These are phyloP conservation scores for Spongilla lacustris DNA, from an alignment of 37 sponge, comb jelly and placozoan genomes.

Conservation along the genomic window DNA sequence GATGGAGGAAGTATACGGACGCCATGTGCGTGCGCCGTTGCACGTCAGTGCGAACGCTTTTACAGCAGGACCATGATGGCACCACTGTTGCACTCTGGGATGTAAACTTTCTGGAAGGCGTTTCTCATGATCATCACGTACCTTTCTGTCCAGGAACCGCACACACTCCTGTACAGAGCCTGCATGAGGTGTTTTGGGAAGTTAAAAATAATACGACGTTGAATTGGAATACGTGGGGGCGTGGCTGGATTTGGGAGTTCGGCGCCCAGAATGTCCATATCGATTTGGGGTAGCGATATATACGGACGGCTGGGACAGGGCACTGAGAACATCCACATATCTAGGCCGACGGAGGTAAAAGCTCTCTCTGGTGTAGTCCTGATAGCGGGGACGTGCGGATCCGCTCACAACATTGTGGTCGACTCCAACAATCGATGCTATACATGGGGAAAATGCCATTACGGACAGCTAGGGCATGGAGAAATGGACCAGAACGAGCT, in stretches of 20 bases:
- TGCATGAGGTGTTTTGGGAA: background rate
- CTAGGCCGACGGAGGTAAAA: conserved; percentile 27
- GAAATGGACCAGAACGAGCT: conserved; percentile 70
- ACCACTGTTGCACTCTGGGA: background rate
- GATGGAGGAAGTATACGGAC: background rate
- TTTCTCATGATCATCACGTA: background rate
- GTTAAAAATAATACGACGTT: background rate
- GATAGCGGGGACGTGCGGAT: conserved; percentile 31
- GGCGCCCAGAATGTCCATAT: conserved; percentile 38
- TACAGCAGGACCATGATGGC: background rate
- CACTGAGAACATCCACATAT: conserved; percentile 55
- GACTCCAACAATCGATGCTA: conserved; percentile 41
- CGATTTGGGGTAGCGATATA: conserved; percentile 81
- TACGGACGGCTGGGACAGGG: conserved; percentile 76
- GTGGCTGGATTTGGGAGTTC: background rate
- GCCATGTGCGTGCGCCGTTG: background rate
- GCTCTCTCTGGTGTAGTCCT: conserved; percentile 12
- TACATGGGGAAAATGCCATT: conserved; percentile 84
- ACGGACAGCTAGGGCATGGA: conserved; percentile 78
- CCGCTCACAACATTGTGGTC: conserved; percentile 66
- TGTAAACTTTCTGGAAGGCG: background rate
- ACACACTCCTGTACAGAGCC: background rate
- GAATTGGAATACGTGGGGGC: background rate
- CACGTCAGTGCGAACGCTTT: background rate
- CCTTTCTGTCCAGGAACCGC: background rate